Evolutionary conservation across 2,113 vertebrate species (phyloP), one percentile per base, ranked within the genome.

Genomic region (Typhlomys cinereus): DNA sequence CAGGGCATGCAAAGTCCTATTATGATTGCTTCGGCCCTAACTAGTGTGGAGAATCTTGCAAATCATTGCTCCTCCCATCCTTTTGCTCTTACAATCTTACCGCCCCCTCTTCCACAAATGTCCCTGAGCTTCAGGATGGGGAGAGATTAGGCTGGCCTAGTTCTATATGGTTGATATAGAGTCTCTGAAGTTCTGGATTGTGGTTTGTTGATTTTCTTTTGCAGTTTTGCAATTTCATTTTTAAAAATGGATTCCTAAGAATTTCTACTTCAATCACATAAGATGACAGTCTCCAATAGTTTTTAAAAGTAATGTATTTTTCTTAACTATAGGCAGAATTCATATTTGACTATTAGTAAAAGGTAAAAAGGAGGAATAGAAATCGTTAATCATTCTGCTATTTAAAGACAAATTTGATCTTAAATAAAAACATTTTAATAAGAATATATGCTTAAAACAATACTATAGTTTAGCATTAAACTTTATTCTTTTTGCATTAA

Each of bases 371-470:
- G 14, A 3, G 23, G 87, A 93, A 76, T 36, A 87, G 75, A 88
- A 67, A 66, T 31, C 14, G 78, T 31, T 13, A 27, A 85, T 21
- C 74, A 89, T 85, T 73, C 25, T 41, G 29, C 25, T 36, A 89
- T 85, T 41, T 81, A 80, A 4, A 91, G 13, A 23, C 82, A 11
- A 76, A 64, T 81, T 78, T 85, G 41, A 7, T 91, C 66, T 73
- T 85, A 82, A 73, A 39, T 66, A 88, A 91, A 95, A 95, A 75
- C 1, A 84, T 84, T 75, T 88, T 34, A 85, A 80, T 50, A 70
- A 74, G 91, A 64, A 85, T 13, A 44, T 41, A 46, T 64, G 70
- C 12, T 74, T 34, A 50, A 88, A 88, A 29, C 50, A 70, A 91
- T 20, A 7, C 41, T 27, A n/a, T 1, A 34, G 62, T 31, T 89